phyloP scores from a whole-genome alignment of 2,113 vertebrate genomes.

The Rhabdomys dilectus region DNA sequence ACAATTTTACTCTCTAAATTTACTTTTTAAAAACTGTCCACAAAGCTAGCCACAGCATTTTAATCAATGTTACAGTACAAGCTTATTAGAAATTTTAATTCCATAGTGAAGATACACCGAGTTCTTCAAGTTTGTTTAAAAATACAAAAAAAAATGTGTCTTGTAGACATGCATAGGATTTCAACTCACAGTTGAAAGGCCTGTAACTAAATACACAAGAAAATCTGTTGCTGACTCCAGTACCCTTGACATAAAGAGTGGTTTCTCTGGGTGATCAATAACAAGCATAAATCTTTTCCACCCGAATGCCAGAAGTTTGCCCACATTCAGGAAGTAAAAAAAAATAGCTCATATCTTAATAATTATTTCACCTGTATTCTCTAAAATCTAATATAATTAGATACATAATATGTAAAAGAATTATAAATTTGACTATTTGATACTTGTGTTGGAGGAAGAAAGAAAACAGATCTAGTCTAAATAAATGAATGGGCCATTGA shows the following conservation, averaged over 20 bases:
- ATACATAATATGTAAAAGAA: conserved; percentile 11
- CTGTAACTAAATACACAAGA: conserved; percentile 13
- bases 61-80: conserved; percentile 21
- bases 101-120: not conserved
- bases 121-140: conserved; percentile 32
- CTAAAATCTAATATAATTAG: conserved; percentile 18
- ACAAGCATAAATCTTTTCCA: conserved; percentile 19
- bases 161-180: not conserved
- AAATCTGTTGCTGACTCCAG: conserved; percentile 24
- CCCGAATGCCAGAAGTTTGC: conserved; percentile 14
- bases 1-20: conserved; percentile 42
- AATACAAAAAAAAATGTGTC: conserved; percentile 34
- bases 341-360: conserved; percentile 54
- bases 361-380: conserved; percentile 21
- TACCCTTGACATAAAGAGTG: not conserved
- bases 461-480: not conserved
- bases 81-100: conserved; percentile 42
- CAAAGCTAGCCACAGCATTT: conserved; percentile 29
- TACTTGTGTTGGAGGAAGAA: not conserved
- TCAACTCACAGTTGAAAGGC: conserved; percentile 26
- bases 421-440: conserved; percentile 9
- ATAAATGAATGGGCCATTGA: not conserved
- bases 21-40: conserved; percentile 20
- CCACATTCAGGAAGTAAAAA: not conserved
- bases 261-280: conserved; percentile 22